These are phyloP conservation scores for Craterocephalus amniculus DNA, from an alignment of 2,797 vertebrate species.

Conservation along the genomic window DNA sequence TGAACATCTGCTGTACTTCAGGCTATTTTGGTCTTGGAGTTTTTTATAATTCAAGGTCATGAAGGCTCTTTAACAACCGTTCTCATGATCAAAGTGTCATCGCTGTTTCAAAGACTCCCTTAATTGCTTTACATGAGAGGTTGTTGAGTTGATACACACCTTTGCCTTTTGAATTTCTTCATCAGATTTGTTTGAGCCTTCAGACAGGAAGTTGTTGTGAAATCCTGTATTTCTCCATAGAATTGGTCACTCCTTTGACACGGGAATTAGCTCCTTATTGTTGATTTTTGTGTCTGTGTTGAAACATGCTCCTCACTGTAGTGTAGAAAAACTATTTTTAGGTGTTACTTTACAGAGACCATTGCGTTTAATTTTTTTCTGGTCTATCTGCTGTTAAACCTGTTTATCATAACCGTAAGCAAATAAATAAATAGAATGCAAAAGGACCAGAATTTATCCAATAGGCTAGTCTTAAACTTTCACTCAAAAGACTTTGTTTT, in stretches of 20 bases:
- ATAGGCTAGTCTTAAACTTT: neutral
- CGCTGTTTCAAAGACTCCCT: conserved; percentile 3
- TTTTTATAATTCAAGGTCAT: conserved; percentile 67
- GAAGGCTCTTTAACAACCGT: conserved; percentile 26
- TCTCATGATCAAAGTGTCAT: conserved; percentile 46
- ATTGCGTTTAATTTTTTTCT: neutral
- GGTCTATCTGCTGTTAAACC: neutral
- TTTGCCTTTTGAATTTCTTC: conserved; percentile 30
- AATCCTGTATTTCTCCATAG: conserved; percentile 48
- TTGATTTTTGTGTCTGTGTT: conserved; percentile 1
- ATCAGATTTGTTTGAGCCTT: neutral
- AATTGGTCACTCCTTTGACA: conserved; percentile 24
- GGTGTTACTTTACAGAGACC: neutral
- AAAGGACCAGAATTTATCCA: neutral
- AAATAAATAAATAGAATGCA: neutral
- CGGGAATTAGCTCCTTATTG: conserved; percentile 11
- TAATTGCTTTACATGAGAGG: conserved; percentile 24
- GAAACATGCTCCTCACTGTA: conserved; percentile 14
- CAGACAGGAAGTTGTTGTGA: conserved; percentile 40
- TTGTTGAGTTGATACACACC: conserved; percentile 4
- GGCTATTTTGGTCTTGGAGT: conserved; percentile 58
- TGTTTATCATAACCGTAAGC: neutral
- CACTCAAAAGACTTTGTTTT: neutral
- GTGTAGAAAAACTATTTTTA: neutral
- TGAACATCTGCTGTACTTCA: conserved; percentile 74